Percentiles rank a stretch among this genome's conserved stretches.
Evolutionary conservation across 53 echinoderm and acorn worm species (phyloP).

Genomic region (Holothuria scabra): DNA sequence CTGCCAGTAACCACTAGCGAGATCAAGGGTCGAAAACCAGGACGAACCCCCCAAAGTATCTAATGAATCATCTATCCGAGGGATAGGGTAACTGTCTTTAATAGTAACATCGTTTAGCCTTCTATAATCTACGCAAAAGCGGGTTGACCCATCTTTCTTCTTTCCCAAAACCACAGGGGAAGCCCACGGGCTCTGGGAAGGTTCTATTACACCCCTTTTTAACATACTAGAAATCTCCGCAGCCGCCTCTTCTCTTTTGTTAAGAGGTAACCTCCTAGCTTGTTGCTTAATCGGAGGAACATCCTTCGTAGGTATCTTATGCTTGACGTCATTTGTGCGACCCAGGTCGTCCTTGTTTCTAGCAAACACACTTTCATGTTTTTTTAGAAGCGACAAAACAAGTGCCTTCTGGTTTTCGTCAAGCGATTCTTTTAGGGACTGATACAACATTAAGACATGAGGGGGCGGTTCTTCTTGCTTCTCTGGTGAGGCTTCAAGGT

Average conservation of each 20-base stretch:
- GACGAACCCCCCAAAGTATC: slow-evolving; percentile 21
- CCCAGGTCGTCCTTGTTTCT: slow-evolving; percentile 10
- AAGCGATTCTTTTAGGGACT: background rate
- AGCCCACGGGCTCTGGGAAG: slow-evolving; percentile 11
- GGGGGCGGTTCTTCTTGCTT: background rate
- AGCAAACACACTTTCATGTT: slow-evolving; percentile 10
- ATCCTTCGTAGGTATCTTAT: slow-evolving; percentile 8
- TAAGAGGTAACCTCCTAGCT: slow-evolving; percentile 3
- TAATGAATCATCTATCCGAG: slow-evolving; percentile 26
- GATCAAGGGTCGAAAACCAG: slow-evolving; percentile 41
- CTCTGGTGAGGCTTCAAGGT: too few species aligned
- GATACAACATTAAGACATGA: background rate
- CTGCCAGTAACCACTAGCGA: slow-evolving; percentile 47
- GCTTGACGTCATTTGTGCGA: slow-evolving; percentile 14
- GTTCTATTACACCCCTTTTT: background rate
- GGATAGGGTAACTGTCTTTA: slow-evolving; percentile 35
- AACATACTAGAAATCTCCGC: background rate
- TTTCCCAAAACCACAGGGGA: background rate
- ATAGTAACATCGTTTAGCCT: background rate
- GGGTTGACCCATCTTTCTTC: slow-evolving; percentile 1
- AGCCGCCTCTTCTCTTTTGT: background rate
- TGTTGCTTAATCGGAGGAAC: slow-evolving; percentile 6
- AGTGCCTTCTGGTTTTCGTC: slow-evolving; percentile 6
- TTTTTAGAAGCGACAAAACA: slow-evolving; percentile 1
- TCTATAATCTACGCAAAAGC: slow-evolving; percentile 31